Evolutionary conservation across 1,140 invertebrate genomes (phyloP).

Genomic region (Neodiprion virginianus): DNA sequence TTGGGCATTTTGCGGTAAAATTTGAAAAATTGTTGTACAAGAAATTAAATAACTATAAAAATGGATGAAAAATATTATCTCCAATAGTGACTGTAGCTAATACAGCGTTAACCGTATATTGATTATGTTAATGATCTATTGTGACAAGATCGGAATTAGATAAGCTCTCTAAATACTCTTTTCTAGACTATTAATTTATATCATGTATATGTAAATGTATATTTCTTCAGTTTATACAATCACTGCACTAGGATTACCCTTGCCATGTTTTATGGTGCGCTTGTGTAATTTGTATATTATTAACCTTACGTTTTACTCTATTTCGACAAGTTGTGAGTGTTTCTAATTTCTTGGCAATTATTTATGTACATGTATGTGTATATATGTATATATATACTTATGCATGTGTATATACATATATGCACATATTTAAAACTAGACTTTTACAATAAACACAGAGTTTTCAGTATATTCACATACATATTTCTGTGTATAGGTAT

Average conservation of each 20-base stretch:
- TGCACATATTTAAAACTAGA: no score
- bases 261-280: neutral
- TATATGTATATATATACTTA: no score
- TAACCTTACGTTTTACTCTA: neutral
- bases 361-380: no score
- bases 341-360: neutral
- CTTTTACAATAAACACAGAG: no score
- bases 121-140: conserved; percentile 1
- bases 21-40: neutral
- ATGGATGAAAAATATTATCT: neutral
- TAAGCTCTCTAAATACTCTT: conserved; percentile 4
- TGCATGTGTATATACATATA: no score
- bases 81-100: neutral
- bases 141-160: neutral
- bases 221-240: no score
- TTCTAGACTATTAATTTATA: conserved; percentile 5
- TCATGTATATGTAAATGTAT: neutral
- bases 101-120: neutral
- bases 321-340: neutral
- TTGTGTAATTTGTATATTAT: neutral
- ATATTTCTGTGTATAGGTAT: no score
- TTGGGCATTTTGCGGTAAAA: neutral
- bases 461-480: no score
- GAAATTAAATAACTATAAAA: neutral
- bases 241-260: no score